A percentile compares a stretch with the other conserved stretches of the same genome.
Conservation (phyloP, 2,888 invertebrate genomes). For the Chaitophorus viminalis region DNA sequence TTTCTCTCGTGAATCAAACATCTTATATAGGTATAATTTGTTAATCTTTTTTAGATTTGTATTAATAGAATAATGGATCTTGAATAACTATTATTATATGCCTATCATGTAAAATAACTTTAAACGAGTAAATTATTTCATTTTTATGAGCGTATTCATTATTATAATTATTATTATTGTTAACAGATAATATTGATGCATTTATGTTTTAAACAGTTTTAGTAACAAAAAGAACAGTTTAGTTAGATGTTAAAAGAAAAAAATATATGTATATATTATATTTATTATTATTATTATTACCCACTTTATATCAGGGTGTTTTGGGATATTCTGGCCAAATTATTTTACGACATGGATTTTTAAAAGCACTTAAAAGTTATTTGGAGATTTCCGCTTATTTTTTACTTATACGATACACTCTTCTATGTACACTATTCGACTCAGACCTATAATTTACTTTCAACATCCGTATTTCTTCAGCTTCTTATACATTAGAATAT, state of each 20-base stretch:
- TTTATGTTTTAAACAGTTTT: conserved; percentile 46
- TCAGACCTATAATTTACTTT: neutral
- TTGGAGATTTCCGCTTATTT: neutral
- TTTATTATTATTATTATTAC: conserved; percentile 26
- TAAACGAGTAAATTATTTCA: conserved; percentile 18
- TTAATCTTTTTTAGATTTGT: conserved; percentile 35
- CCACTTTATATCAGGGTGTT: conserved; percentile 49
- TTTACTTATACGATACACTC: neutral
- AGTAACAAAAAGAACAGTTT: conserved; percentile 6
- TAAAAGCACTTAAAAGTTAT: neutral
- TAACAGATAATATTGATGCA: conserved; percentile 39
- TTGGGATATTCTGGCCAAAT: conserved; percentile 41
- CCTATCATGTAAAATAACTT: conserved; percentile 30
- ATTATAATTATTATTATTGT: conserved; percentile 47
- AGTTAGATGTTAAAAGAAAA: conserved; percentile 1
- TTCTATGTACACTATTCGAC: neutral
- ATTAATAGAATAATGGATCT: conserved; percentile 42
- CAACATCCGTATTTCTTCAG: neutral
- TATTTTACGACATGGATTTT: conserved; percentile 1
- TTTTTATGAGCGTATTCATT: conserved; percentile 25
- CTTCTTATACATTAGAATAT: too few species aligned
- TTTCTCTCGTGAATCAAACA: conserved; percentile 20
- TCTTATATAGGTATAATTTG: conserved; percentile 36
- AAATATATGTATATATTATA: neutral
- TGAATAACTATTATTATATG: conserved; percentile 49